Conservation (phyloP, 2,113 vertebrate species). For the Lichenostomus cassidix region DNA sequence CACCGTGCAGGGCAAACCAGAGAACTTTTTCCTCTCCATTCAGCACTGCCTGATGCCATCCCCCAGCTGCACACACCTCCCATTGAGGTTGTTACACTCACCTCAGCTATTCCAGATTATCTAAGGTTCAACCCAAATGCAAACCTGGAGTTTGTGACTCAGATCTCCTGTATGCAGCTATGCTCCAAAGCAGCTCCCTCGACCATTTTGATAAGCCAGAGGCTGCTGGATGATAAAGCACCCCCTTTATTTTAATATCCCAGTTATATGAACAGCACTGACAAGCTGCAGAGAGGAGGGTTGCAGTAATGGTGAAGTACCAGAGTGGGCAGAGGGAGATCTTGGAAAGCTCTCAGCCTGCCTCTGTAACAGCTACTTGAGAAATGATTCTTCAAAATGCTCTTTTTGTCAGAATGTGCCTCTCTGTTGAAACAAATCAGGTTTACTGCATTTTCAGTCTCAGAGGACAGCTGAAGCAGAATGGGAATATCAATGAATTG, state of each 20-base stretch:
- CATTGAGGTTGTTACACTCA: not conserved
- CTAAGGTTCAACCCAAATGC: not conserved
- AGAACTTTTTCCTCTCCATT: not conserved
- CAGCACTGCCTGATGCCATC: not conserved
- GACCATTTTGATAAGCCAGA: not conserved
- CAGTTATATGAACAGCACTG: not conserved
- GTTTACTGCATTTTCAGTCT: not conserved
- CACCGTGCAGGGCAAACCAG: not conserved
- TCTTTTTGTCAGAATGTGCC: not conserved
- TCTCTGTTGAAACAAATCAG: not conserved
- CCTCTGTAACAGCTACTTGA: not conserved
- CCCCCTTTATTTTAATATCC: not conserved
- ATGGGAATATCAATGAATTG: not conserved
- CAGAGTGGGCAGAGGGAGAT: not conserved
- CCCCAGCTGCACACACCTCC: fast-evolving
- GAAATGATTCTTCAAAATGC: not conserved
- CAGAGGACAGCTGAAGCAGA: not conserved
- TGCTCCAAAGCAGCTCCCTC: not conserved
- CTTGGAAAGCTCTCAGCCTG: not conserved
- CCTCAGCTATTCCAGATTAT: not conserved
- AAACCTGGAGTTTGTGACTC: not conserved
- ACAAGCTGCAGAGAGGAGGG: not conserved
- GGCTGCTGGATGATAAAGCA: not conserved
- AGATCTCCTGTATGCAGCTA: not conserved
- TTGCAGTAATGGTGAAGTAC: not conserved